Evolutionary conservation across 1,140 invertebrate species (phyloP).

Genomic region (Sarcophaga bullata): DNA sequence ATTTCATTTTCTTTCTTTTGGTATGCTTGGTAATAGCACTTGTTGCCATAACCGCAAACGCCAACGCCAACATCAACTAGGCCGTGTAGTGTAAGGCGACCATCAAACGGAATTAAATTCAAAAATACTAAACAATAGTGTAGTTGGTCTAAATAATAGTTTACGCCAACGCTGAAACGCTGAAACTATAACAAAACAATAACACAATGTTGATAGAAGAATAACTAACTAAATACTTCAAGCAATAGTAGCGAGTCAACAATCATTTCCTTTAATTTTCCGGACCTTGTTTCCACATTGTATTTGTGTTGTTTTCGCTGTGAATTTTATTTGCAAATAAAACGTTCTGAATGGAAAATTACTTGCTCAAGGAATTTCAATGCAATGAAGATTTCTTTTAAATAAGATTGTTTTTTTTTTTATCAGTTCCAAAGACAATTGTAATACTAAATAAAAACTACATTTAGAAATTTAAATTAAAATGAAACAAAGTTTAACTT

Average conservation of each 20-base stretch:
- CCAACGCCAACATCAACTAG: background rate
- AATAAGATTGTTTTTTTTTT: too few species aligned
- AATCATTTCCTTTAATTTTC: constrained; percentile 4
- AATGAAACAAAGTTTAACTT: too few species aligned
- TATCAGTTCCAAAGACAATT: too few species aligned
- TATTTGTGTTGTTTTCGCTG: background rate
- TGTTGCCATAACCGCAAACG: background rate
- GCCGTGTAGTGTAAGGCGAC: background rate
- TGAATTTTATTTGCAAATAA: constrained; percentile 22
- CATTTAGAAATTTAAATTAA: too few species aligned
- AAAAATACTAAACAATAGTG: background rate
- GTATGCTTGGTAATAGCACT: background rate
- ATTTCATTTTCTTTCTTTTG: background rate
- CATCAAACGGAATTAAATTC: background rate
- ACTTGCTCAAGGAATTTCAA: too few species aligned
- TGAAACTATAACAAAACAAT: background rate
- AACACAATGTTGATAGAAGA: background rate
- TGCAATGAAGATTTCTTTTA: too few species aligned
- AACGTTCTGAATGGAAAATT: background rate
- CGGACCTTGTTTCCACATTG: background rate
- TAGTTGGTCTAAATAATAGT: background rate
- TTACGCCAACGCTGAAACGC: background rate
- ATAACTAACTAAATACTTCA: background rate
- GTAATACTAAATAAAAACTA: too few species aligned
- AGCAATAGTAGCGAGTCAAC: background rate